Evolutionary conservation across 2,113 vertebrate species (phyloP).

Genomic region (Brachypteracias leptosomus): DNA sequence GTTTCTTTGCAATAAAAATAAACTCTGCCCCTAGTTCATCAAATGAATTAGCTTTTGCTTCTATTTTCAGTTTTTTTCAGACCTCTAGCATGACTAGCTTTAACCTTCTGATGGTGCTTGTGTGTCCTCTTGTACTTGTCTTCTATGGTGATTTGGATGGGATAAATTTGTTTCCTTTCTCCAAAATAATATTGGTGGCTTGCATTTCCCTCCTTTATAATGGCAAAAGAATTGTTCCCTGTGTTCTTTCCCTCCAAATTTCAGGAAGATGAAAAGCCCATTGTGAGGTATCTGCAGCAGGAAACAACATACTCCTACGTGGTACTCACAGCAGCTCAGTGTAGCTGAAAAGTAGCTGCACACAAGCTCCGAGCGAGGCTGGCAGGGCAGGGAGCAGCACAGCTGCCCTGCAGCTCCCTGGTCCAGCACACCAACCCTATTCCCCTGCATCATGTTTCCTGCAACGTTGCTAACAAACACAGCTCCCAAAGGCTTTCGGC

Average conservation of each 20-base stretch:
- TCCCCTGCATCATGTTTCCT: not conserved
- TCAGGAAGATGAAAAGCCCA: not conserved
- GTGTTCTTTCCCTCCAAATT: not conserved
- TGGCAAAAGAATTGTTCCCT: not conserved
- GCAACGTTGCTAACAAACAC: not conserved
- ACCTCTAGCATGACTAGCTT: not conserved
- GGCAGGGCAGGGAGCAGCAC: not conserved
- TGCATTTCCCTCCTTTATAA: not conserved
- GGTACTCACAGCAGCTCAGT: rapidly evolving
- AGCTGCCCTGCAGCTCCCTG: not conserved
- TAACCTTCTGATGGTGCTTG: not conserved
- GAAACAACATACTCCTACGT: rapidly evolving
- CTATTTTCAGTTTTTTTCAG: not conserved
- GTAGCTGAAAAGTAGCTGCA: not conserved
- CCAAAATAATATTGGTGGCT: not conserved
- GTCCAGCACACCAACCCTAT: not conserved
- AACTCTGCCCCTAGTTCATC: not conserved
- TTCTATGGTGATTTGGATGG: not conserved
- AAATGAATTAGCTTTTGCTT: not conserved
- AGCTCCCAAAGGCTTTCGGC: not conserved
- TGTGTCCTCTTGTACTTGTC: not conserved
- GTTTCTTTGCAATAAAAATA: conserved; percentile 9
- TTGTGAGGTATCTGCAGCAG: not conserved
- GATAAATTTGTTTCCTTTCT: not conserved
- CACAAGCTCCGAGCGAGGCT: rapidly evolving